Conservation (phyloP, 2,888 invertebrate genomes). For the Pollenia angustigena region DNA sequence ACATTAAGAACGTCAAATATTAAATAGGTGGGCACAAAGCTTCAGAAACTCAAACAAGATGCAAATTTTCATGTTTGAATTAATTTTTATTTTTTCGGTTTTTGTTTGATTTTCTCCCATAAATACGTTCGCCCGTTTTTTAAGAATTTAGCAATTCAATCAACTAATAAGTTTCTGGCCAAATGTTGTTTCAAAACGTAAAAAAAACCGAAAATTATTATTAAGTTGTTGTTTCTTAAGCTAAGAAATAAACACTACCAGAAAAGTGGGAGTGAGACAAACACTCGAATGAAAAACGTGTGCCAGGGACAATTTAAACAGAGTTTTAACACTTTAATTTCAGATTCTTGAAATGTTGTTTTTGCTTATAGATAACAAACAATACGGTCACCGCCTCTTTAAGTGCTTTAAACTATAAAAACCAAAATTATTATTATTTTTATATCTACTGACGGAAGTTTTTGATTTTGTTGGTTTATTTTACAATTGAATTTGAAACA, state of each 20-base stretch:
- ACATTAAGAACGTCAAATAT: too few species aligned
- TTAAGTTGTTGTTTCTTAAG: not conserved
- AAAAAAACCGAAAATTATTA: slow-evolving; percentile 17
- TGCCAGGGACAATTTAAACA: slow-evolving; percentile 46
- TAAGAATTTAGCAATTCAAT: slow-evolving; percentile 6
- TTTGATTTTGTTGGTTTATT: slow-evolving; percentile 44
- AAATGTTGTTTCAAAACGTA: not conserved
- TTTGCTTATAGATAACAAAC: slow-evolving; percentile 66
- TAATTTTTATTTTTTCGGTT: not conserved
- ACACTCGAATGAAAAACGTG: slow-evolving; percentile 27
- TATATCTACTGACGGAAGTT: not conserved
- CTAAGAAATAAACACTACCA: not conserved
- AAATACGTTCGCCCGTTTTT: too few species aligned
- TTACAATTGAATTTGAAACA: slow-evolving; percentile 61
- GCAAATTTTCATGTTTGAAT: not conserved
- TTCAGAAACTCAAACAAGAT: too few species aligned
- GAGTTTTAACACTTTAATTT: slow-evolving; percentile 44
- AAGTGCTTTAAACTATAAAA: slow-evolving; percentile 60
- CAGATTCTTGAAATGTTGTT: not conserved
- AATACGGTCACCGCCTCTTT: slow-evolving; percentile 60
- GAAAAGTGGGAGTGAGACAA: not conserved
- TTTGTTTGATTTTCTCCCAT: too few species aligned
- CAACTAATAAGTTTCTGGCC: not conserved
- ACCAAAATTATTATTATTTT: slow-evolving; percentile 53
- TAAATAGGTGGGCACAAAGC: too few species aligned